Conservation (phyloP, 2,888 invertebrate species). For the Saturnia japonica region DNA sequence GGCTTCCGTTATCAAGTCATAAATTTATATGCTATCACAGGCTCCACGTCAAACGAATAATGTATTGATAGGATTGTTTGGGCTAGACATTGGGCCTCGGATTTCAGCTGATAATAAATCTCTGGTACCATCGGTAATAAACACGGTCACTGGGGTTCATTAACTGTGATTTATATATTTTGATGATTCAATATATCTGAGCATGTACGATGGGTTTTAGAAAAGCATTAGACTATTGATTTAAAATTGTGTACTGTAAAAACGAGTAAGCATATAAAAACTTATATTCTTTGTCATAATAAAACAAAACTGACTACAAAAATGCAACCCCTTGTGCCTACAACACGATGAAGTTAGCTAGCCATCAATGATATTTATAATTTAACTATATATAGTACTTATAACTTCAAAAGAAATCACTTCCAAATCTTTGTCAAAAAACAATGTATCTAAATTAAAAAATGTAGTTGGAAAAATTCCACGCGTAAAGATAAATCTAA, state of each 20-base stretch:
- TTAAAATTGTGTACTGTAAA: neutral
- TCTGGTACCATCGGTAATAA: conserved; percentile 18
- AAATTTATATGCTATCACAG: conserved; percentile 59
- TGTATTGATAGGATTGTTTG: conserved; percentile 48
- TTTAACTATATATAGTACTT: too few species aligned
- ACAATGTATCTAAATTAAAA: too few species aligned
- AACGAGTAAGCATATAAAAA: too few species aligned
- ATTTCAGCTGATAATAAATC: conserved; percentile 32
- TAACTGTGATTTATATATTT: conserved; percentile 21
- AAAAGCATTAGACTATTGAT: neutral
- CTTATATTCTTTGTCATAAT: too few species aligned
- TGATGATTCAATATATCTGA: neutral
- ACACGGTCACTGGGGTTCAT: conserved; percentile 20
- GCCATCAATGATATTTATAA: too few species aligned
- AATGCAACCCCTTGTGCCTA: too few species aligned
- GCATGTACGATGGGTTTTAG: neutral
- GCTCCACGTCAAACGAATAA: conserved; percentile 50
- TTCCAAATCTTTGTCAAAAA: too few species aligned
- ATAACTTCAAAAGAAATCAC: too few species aligned
- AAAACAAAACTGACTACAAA: too few species aligned
- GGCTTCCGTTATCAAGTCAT: conserved; percentile 67
- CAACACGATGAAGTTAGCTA: too few species aligned
- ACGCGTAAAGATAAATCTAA: too few species aligned
- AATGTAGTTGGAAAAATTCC: too few species aligned
- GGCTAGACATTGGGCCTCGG: conserved; percentile 34